Evolutionary conservation across 2,888 invertebrate species (phyloP).

Genomic region (Emmelina monodactyla): DNA sequence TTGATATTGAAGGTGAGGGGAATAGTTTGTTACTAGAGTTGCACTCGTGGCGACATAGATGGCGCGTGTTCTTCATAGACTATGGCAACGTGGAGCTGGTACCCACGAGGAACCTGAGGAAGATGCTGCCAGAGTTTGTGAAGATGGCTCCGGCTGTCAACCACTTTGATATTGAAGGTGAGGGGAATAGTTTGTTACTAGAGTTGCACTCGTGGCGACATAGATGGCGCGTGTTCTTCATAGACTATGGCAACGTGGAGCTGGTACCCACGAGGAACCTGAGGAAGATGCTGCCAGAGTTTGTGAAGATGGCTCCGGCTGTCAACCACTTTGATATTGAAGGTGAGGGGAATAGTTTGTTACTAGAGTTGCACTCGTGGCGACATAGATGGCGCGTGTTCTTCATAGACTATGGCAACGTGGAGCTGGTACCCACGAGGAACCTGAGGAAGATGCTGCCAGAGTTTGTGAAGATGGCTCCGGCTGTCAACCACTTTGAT

Average conservation of each 20-base stretch:
- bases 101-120: constrained; percentile 25
- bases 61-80: constrained; percentile 32
- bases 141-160: constrained; percentile 24
- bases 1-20: constrained; percentile 29
- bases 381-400: too few relatives aligned
- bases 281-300: constrained; percentile 43
- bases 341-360: too few relatives aligned
- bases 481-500: constrained; percentile 25
- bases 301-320: constrained; percentile 26
- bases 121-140: constrained; percentile 42
- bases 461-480: constrained; percentile 27
- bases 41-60: too few relatives aligned
- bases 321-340: constrained; percentile 24
- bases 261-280: constrained; percentile 22
- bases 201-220: too few relatives aligned
- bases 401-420: constrained; percentile 38
- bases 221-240: constrained; percentile 24
- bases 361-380: too few relatives aligned
- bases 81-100: constrained; percentile 30
- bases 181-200: too few relatives aligned
- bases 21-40: too few relatives aligned
- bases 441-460: constrained; percentile 41
- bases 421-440: constrained; percentile 22
- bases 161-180: constrained; percentile 28
- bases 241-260: constrained; percentile 38